A percentile compares a stretch with the other conserved stretches of the same genome.
phyloP scores from a whole-genome alignment of 2,113 vertebrate genomes.

The Datnioides undecimradiatus region DNA sequence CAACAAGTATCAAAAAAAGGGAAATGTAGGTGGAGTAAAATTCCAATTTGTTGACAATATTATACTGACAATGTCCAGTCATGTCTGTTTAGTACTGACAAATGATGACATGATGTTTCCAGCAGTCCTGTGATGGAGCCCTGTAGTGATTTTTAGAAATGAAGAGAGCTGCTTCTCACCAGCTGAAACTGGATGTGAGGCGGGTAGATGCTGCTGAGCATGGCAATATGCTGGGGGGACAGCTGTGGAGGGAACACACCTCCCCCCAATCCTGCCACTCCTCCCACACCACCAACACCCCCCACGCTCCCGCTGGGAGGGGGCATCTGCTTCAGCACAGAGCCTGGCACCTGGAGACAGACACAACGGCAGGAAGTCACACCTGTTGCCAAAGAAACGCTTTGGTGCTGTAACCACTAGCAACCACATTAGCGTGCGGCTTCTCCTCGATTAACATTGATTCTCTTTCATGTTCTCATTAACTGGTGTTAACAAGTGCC shows the following conservation, averaged over 20 bases:
- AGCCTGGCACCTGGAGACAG: constrained; percentile 91
- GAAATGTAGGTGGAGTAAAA: background rate
- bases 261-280: constrained; percentile 79
- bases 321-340: constrained; percentile 98
- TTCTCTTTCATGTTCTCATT: constrained; percentile 32
- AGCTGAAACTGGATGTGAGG: constrained; percentile 96
- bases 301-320: constrained; percentile 92
- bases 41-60: background rate
- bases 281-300: constrained; percentile 91
- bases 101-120: background rate
- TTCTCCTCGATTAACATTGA: constrained; percentile 17
- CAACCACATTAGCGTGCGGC: constrained; percentile 33
- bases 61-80: background rate
- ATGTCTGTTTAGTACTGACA: background rate
- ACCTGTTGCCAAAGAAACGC: constrained; percentile 59
- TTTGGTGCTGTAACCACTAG: constrained; percentile 45
- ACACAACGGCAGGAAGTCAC: constrained; percentile 42
- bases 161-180: constrained; percentile 82
- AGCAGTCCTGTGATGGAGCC: constrained; percentile 3
- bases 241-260: constrained; percentile 91
- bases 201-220: constrained; percentile 99
- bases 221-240: constrained; percentile 97
- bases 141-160: constrained; percentile 4
- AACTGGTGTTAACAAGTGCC: constrained; percentile 26
- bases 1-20: background rate